Conservation (phyloP, 2,888 invertebrate genomes). For the Scrobipalpa costella region DNA sequence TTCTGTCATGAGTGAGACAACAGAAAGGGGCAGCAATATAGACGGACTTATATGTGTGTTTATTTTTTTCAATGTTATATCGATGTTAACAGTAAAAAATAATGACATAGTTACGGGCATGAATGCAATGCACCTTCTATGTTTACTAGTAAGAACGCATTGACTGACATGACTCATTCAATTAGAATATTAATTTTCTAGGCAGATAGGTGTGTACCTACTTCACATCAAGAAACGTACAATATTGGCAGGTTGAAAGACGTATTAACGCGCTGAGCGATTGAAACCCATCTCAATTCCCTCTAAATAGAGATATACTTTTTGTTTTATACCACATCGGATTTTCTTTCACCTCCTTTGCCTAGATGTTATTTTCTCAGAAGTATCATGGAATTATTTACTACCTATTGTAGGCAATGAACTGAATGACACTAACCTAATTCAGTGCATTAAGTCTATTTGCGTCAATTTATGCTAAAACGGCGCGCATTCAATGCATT, state of each 20-base stretch:
- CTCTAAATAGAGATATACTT: background rate
- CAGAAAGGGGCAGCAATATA: too few species aligned
- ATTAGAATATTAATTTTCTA: conserved; percentile 48
- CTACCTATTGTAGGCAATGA: too few species aligned
- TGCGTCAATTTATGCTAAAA: background rate
- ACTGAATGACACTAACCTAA: background rate
- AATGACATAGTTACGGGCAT: background rate
- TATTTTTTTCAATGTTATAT: too few species aligned
- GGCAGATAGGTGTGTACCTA: conserved; percentile 20
- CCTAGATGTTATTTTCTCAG: too few species aligned
- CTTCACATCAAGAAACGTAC: conserved; percentile 26
- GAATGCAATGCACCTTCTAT: conserved; percentile 8
- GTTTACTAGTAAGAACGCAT: conserved; percentile 17
- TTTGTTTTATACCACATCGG: too few species aligned
- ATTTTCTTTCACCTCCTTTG: too few species aligned
- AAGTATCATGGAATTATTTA: too few species aligned
- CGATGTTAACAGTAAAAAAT: too few species aligned
- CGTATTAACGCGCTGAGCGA: background rate
- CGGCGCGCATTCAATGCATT: background rate
- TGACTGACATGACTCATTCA: conserved; percentile 41
- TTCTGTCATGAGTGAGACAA: too few species aligned
- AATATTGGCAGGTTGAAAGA: background rate
- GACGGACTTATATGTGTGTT: too few species aligned
- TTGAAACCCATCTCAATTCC: background rate
- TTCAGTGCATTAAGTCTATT: background rate